phyloP scores from a whole-genome alignment of 1,140 invertebrate genomes.

The Saxidomus purpurata region DNA sequence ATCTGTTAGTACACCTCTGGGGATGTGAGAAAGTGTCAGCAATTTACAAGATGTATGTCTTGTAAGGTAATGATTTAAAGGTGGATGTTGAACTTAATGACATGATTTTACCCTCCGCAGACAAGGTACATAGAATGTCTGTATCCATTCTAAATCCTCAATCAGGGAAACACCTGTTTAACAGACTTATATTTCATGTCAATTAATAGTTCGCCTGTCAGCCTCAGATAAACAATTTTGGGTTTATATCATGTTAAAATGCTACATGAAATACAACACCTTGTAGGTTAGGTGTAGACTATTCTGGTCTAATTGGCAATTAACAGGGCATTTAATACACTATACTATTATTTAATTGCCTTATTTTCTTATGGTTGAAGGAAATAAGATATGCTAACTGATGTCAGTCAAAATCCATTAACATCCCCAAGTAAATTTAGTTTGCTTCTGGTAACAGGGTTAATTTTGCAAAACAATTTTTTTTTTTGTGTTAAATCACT shows the following conservation, averaged over 20 bases:
- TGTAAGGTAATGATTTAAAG: neutral
- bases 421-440: neutral
- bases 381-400: neutral
- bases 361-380: neutral
- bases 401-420: neutral
- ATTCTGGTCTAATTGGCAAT: neutral
- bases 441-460: neutral
- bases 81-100: neutral
- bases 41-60: too few species aligned
- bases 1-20: too few species aligned
- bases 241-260: neutral
- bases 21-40: too few species aligned
- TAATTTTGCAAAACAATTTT: too few species aligned
- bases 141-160: neutral
- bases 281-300: neutral
- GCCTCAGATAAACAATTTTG: neutral
- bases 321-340: slow-evolving; percentile 2
- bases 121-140: neutral
- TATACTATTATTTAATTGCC: neutral
- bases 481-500: too few species aligned
- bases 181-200: neutral
- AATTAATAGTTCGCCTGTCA: neutral
- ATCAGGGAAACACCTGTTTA: neutral
- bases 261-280: neutral
- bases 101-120: neutral